Percentiles rank a stretch among this genome's conserved stretches.
Conservation (phyloP, 2,113 vertebrate genomes). For the Centrocercus urophasianus region DNA sequence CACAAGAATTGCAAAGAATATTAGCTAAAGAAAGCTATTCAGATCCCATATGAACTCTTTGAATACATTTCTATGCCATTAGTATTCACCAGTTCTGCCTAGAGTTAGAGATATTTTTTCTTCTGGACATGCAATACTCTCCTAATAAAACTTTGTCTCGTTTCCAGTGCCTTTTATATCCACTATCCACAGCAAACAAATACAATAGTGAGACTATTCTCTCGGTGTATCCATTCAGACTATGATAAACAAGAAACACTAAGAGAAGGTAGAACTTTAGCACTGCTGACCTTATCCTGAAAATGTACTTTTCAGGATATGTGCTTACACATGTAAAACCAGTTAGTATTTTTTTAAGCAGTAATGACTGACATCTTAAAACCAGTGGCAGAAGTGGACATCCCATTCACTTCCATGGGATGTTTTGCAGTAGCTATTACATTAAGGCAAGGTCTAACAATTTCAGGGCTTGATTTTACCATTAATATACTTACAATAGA, state of each 20-base stretch:
- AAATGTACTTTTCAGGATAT: neutral
- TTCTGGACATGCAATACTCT: neutral
- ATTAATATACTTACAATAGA: neutral
- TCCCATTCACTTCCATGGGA: neutral
- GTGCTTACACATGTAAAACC: neutral
- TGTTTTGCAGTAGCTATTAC: neutral
- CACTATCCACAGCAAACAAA: neutral
- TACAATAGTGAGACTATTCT: neutral
- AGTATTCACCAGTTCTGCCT: neutral
- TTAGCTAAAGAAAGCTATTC: neutral
- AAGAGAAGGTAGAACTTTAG: neutral
- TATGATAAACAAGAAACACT: neutral
- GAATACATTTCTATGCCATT: neutral
- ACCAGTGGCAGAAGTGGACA: neutral
- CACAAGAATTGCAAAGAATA: neutral
- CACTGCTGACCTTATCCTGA: neutral
- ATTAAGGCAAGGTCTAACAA: neutral
- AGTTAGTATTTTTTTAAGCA: neutral
- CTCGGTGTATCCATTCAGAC: neutral
- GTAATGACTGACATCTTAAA: neutral
- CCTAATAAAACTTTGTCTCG: neutral
- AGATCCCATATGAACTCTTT: neutral
- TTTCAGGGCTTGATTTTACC: neutral
- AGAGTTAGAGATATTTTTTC: neutral
- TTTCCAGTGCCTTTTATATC: neutral